Evolutionary conservation across 2,888 invertebrate species (phyloP).

Genomic region (Calliscelio sp.): DNA sequence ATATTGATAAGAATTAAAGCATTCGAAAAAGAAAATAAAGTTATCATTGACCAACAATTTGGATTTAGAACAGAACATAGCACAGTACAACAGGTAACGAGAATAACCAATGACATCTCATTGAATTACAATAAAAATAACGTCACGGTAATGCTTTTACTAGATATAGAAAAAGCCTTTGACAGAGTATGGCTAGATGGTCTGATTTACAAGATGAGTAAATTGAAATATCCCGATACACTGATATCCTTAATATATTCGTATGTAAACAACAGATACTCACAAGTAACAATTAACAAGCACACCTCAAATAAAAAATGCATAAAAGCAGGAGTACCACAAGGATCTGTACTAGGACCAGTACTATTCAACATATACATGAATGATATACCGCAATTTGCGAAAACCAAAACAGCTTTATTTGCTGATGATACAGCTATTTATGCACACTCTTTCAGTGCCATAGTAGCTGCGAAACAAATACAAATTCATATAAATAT

Average conservation of each 20-base stretch:
- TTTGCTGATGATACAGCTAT: slow-evolving; percentile 64
- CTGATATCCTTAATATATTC: slow-evolving; percentile 76
- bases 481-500: slow-evolving; percentile 49
- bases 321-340: slow-evolving; percentile 63
- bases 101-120: slow-evolving; percentile 77
- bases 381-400: slow-evolving; percentile 63
- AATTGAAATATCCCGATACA: slow-evolving; percentile 67
- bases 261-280: slow-evolving; percentile 74
- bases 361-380: slow-evolving; percentile 75
- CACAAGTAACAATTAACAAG: slow-evolving; percentile 73
- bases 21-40: slow-evolving; percentile 64
- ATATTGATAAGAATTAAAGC: slow-evolving; percentile 58
- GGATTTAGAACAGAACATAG: slow-evolving; percentile 79
- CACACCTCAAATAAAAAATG: slow-evolving; percentile 1
- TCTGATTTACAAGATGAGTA: slow-evolving; percentile 78
- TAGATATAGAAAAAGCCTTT: slow-evolving; percentile 69
- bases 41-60: slow-evolving; percentile 75
- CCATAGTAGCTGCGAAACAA: slow-evolving; percentile 65
- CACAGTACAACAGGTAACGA: slow-evolving; percentile 78
- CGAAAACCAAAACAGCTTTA: slow-evolving; percentile 51
- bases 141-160: slow-evolving; percentile 76
- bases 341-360: slow-evolving; percentile 73
- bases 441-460: slow-evolving; percentile 53
- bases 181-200: slow-evolving; percentile 80
- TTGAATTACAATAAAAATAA: slow-evolving; percentile 77